A percentile compares a stretch with the other conserved stretches of the same genome.
Conservation (phyloP, 2,113 vertebrate genomes). For the Lepus europaeus region DNA sequence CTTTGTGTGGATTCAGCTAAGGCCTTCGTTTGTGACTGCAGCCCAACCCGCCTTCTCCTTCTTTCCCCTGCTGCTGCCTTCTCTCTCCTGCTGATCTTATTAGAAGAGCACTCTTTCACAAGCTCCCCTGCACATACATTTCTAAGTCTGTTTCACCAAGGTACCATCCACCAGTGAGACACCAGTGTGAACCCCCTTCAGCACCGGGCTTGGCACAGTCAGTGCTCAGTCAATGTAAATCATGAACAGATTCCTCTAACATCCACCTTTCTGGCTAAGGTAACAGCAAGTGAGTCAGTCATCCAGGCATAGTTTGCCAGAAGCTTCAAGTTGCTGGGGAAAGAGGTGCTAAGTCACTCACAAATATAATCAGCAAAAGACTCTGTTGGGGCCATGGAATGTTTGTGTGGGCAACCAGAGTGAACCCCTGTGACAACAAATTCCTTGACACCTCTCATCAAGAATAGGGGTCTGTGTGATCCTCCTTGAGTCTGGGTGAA, state of each 20-base stretch:
- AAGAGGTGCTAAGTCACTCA: background rate
- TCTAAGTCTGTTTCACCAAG: background rate
- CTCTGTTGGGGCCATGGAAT: background rate
- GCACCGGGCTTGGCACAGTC: background rate
- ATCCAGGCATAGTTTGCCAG: background rate
- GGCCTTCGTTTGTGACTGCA: background rate
- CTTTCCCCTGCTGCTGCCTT: background rate
- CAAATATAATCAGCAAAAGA: background rate
- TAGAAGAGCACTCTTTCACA: background rate
- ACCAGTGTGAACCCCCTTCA: background rate
- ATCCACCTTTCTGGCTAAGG: background rate
- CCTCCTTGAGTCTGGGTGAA: background rate
- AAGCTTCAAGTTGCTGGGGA: background rate
- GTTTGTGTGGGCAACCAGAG: background rate
- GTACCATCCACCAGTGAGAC: background rate
- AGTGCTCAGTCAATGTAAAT: background rate
- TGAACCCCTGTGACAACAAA: background rate
- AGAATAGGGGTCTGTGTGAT: background rate
- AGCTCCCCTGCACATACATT: background rate
- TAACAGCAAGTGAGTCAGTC: background rate
- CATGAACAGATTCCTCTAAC: background rate
- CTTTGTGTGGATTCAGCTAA: background rate
- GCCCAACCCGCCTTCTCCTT: background rate
- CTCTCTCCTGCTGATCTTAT: background rate
- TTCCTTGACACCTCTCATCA: background rate